Evolutionary conservation across 2,888 invertebrate genomes (phyloP), one percentile per base, ranked within the genome.

Genomic region (Melinopterus prodromus): DNA sequence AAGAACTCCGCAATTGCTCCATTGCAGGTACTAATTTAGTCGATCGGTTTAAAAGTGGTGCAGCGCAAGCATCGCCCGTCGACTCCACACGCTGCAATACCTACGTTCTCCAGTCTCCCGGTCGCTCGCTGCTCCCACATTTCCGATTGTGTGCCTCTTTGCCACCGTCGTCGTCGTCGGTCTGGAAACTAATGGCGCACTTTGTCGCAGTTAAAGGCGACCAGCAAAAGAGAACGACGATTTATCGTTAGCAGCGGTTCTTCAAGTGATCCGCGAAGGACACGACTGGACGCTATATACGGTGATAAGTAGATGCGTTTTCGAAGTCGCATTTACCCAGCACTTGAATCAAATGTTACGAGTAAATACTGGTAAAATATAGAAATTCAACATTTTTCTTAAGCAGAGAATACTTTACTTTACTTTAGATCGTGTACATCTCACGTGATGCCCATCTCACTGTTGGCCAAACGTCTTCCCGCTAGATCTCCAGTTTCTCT

Each of bases 1-100:
- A 53, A 53, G 53, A 53, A 53, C 53, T 53, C 53, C 9, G 9
- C 53, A 53, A 53, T 53, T 53, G 53, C 53, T 12, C 53, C 53
- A 53, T 53, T 53, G 53, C 53, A 53, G 53, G 53, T 53, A 53
- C 53, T 53, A 53, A 53, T 53, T 53, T 53, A 53, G 53, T 53
- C 53, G 53, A 53, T 53, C 53, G 53, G 9, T 53, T 53, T 53
- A 53, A 53, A 53, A 53, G 53, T 53, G 53, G 9, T 53, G 53
- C 53, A 53, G 53, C 53, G 53, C 53, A 53, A 53, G 53, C 53
- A 53, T 53, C 53, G 53, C 12, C 53, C 53, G 53, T 53, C 53
- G 53, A 53, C 53, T 53, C 53, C 53, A 53, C 53, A 53, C 53
- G 53, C 53, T 53, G 9, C 53, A 53, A 26, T 26, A 26, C 26